Percentiles rank a stretch among this genome's conserved stretches.
Evolutionary conservation across 2,888 invertebrate genomes (phyloP).

Genomic region (Busseola fusca): DNA sequence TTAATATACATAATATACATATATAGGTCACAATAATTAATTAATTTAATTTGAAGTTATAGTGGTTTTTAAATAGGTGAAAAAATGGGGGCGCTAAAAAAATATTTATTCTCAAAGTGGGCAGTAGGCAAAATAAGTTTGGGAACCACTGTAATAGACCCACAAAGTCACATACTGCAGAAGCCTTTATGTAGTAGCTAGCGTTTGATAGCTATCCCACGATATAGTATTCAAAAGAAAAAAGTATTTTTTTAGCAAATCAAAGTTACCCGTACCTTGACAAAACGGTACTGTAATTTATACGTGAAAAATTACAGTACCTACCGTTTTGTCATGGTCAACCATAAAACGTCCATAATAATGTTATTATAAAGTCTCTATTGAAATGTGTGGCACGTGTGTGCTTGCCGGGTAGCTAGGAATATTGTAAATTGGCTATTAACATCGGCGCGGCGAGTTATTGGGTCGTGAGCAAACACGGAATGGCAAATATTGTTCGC

Average conservation of each 20-base stretch:
- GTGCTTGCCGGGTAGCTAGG: slow-evolving; percentile 22
- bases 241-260: slow-evolving; percentile 3
- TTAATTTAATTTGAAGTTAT: no score
- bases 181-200: slow-evolving; percentile 3
- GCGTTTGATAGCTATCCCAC: background rate
- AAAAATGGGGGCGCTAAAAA: no score
- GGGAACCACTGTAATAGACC: no score
- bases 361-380: slow-evolving; percentile 5
- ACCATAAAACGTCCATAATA: background rate
- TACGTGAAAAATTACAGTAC: no score
- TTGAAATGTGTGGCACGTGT: slow-evolving; percentile 17
- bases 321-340: no score
- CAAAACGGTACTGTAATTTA: background rate
- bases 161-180: background rate
- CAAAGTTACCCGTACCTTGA: background rate
- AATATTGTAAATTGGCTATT: slow-evolving; percentile 56
- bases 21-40: no score
- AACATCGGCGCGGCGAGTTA: slow-evolving; percentile 42
- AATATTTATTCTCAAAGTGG: no score
- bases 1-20: no score
- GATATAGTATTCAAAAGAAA: background rate
- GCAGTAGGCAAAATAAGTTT: no score
- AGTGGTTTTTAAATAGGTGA: no score
- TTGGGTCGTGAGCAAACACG: slow-evolving; percentile 43
- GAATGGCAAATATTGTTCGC: slow-evolving; percentile 56